Percentiles rank a stretch among this genome's conserved stretches.
Evolutionary conservation across 2,888 invertebrate species (phyloP).

Genomic region (Platyscelio sp.): DNA sequence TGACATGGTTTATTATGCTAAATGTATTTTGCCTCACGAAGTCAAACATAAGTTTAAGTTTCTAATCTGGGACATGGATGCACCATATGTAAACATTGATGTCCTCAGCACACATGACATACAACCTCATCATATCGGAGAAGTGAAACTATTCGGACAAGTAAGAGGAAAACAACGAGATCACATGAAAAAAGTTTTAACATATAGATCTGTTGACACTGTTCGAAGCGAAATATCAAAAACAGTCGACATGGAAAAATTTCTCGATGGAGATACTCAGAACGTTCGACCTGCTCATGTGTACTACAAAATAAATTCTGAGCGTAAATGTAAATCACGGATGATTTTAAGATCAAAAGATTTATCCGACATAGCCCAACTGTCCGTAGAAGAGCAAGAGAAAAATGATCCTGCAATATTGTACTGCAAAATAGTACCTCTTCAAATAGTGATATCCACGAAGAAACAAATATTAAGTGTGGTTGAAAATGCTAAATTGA

Average conservation of each 20-base stretch:
- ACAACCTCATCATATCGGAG: not conserved
- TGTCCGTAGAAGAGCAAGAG: constrained; percentile 23
- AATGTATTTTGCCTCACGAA: not conserved
- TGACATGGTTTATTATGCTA: not conserved
- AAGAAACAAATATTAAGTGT: constrained; percentile 28
- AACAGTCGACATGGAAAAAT: constrained; percentile 16
- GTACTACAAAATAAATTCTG: constrained; percentile 46
- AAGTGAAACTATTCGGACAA: not conserved
- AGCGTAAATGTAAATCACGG: constrained; percentile 12
- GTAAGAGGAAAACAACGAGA: constrained; percentile 33
- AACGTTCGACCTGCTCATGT: not conserved
- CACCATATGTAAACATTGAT: not conserved
- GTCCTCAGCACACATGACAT: not conserved
- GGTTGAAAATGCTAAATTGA: not conserved
- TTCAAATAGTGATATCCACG: constrained; percentile 28
- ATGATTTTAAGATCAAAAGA: constrained; percentile 50
- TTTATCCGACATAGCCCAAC: constrained; percentile 50
- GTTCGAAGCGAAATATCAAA: not conserved
- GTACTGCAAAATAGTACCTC: not conserved
- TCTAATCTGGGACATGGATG: not conserved
- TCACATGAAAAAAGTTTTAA: not conserved
- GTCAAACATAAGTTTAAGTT: constrained; percentile 20
- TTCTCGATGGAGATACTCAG: constrained; percentile 37
- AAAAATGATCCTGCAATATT: constrained; percentile 22
- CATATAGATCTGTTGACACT: not conserved